Conservation (phyloP, 2,888 invertebrate genomes). For the Ormyrus labotus region DNA sequence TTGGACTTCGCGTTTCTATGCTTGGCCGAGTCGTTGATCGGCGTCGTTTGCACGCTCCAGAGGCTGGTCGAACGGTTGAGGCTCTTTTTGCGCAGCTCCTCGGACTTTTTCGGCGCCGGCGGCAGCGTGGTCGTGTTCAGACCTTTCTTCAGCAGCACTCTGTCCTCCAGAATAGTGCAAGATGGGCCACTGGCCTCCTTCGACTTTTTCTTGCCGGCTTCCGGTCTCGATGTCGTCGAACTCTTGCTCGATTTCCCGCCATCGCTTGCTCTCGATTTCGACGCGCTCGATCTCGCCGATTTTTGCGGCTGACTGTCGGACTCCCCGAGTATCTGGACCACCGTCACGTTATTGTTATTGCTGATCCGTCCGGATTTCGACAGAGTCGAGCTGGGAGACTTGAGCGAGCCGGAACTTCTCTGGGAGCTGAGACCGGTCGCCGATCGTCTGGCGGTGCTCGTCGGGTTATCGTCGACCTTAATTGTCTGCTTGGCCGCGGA, state of each 20-base stretch:
- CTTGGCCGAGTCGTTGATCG: not conserved
- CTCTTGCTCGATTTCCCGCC: not conserved
- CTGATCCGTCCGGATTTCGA: not conserved
- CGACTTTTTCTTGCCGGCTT: conserved; percentile 59
- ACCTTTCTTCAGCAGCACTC: conserved; percentile 71
- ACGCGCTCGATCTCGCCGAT: not conserved
- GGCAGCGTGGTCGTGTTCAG: conserved; percentile 53
- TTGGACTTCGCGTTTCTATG: conserved; percentile 21
- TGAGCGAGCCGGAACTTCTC: not conserved
- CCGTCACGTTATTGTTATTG: conserved; percentile 57
- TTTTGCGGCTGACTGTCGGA: not conserved
- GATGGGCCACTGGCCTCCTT: conserved; percentile 61
- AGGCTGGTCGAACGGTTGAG: conserved; percentile 70
- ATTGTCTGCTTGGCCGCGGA: conserved; percentile 8
- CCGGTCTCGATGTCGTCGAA: conserved; percentile 26
- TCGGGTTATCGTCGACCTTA: conserved; percentile 17
- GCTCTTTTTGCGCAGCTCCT: conserved; percentile 63
- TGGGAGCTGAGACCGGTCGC: not conserved
- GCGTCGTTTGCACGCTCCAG: conserved; percentile 62
- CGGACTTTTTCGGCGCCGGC: conserved; percentile 66
- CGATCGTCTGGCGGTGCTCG: conserved; percentile 6
- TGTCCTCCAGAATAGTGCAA: conserved; percentile 72
- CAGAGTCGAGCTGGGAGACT: not conserved
- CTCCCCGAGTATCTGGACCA: conserved; percentile 59
- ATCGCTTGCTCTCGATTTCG: conserved; percentile 15